A percentile compares a stretch with the other conserved stretches of the same genome.
Conservation (phyloP, 2,888 invertebrate genomes). For the Parapristionchus giblindavisi region DNA sequence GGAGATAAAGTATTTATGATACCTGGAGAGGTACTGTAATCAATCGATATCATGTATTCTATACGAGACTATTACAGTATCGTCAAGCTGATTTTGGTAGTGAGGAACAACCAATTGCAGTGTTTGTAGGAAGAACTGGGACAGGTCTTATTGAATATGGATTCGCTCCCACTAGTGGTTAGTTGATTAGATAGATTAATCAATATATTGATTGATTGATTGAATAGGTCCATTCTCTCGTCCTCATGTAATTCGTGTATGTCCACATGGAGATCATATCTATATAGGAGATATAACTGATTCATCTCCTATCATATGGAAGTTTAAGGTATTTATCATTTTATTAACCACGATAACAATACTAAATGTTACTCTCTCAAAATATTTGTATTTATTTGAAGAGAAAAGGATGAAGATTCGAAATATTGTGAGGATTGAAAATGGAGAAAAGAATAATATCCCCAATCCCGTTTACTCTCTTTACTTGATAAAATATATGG, state of each 20-base stretch:
- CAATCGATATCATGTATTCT: neutral
- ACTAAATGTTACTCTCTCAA: neutral
- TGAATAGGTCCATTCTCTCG: slow-evolving; percentile 73
- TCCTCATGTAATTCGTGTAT: slow-evolving; percentile 81
- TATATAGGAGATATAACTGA: slow-evolving; percentile 82
- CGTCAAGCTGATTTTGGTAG: slow-evolving; percentile 24
- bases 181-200: neutral
- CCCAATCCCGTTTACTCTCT: no score
- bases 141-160: slow-evolving; percentile 54
- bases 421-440: slow-evolving; percentile 2
- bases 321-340: slow-evolving; percentile 55
- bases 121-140: slow-evolving; percentile 41
- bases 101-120: slow-evolving; percentile 24
- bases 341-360: neutral
- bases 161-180: slow-evolving; percentile 45
- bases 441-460: neutral
- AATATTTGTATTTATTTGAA: neutral
- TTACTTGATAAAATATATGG: slow-evolving; percentile 9
- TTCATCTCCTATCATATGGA: slow-evolving; percentile 73
- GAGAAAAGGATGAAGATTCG: neutral
- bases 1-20: slow-evolving; percentile 57
- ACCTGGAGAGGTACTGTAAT: slow-evolving; percentile 44
- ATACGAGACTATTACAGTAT: neutral
- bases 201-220: neutral
- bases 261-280: slow-evolving; percentile 77